These are phyloP conservation scores for Podilymbus podiceps DNA, from an alignment of 2,113 vertebrate genomes.

Conservation along the genomic window DNA sequence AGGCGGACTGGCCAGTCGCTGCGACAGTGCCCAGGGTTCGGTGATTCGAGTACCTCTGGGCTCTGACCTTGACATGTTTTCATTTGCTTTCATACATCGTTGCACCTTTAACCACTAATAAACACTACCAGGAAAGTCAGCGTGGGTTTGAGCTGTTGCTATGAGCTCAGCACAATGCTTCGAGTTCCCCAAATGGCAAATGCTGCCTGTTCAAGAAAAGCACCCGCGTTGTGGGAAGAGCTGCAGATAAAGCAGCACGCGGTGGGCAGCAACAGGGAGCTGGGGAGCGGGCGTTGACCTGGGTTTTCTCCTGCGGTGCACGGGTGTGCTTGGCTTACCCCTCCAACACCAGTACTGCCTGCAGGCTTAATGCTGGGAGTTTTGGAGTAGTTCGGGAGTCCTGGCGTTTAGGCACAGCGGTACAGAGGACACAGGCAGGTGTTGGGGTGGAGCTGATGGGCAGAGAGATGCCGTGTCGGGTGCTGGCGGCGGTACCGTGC, in stretches of 20 bases:
- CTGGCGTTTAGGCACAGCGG: not conserved
- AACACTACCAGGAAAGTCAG: not conserved
- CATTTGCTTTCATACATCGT: not conserved
- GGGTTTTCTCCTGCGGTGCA: not conserved
- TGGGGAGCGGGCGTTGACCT: not conserved
- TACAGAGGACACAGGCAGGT: fast-evolving
- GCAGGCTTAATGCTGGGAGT: fast-evolving
- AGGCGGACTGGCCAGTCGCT: fast-evolving
- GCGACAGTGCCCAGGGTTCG: fast-evolving
- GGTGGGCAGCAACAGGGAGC: not conserved
- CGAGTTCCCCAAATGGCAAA: fast-evolving
- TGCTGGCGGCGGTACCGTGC: fast-evolving
- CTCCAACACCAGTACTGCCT: not conserved
- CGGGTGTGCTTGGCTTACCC: not conserved
- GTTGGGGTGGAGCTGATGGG: not conserved
- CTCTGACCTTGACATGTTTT: not conserved
- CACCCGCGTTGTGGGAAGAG: fast-evolving
- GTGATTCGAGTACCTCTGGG: not conserved
- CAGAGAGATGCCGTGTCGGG: fast-evolving
- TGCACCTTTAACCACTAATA: not conserved
- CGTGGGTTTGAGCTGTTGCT: not conserved
- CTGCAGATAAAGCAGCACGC: fast-evolving
- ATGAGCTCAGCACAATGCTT: not conserved
- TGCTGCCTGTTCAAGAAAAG: fast-evolving
- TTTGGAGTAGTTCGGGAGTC: fast-evolving